These are phyloP conservation scores for Catharus ustulatus DNA, from an alignment of 2,797 vertebrate genomes.

Conservation along the genomic window DNA sequence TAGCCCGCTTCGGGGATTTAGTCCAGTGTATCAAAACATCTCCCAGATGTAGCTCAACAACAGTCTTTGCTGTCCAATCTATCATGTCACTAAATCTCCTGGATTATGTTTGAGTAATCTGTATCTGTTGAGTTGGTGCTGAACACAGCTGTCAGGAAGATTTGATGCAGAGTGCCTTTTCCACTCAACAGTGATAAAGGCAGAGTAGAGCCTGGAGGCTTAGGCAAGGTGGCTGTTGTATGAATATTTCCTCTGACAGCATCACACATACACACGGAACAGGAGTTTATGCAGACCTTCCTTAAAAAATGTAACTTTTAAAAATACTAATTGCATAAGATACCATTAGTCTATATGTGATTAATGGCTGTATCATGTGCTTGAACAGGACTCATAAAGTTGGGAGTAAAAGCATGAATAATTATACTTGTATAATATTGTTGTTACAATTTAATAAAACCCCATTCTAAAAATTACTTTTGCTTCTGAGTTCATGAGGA, in stretches of 20 bases:
- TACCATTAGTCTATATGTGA: background rate
- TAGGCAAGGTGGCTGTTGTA: background rate
- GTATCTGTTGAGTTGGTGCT: background rate
- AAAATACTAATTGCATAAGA: background rate
- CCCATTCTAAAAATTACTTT: background rate
- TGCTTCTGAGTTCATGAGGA: background rate
- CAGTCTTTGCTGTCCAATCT: background rate
- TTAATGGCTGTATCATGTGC: background rate
- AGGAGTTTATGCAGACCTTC: background rate
- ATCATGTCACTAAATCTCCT: background rate
- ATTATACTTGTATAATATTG: background rate
- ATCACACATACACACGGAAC: background rate
- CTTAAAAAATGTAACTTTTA: background rate
- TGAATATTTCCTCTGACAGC: background rate
- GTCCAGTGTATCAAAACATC: background rate
- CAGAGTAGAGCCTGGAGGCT: background rate
- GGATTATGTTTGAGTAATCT: slow-evolving; percentile 31
- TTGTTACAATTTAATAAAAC: background rate
- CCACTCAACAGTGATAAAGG: background rate
- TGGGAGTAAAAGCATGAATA: background rate
- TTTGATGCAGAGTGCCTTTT: slow-evolving; percentile 4
- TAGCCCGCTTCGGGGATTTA: slow-evolving; percentile 21
- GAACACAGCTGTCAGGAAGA: slow-evolving; percentile 26
- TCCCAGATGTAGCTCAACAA: background rate
- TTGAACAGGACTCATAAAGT: background rate